phyloP scores from a whole-genome alignment of 2,888 invertebrate species.

The Apantesis nais region DNA sequence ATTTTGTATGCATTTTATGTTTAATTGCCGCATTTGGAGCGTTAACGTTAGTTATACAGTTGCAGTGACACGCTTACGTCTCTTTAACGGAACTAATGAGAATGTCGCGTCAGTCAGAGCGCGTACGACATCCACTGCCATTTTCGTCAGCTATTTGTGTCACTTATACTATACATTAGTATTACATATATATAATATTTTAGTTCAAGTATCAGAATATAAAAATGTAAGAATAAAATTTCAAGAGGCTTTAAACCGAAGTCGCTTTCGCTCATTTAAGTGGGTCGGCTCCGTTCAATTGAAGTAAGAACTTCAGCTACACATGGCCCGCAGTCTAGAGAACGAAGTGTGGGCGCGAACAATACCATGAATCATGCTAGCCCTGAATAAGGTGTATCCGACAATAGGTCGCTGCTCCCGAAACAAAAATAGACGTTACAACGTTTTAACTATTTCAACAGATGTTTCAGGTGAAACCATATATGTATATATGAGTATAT shows the following conservation, averaged over 20 bases:
- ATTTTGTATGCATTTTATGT: conserved; percentile 34
- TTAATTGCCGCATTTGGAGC: conserved; percentile 46
- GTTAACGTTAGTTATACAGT: conserved; percentile 46
- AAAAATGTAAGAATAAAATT: conserved; percentile 34
- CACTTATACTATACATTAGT: conserved; percentile 34
- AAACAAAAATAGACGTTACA: conserved; percentile 70
- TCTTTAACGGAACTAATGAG: conserved; percentile 70
- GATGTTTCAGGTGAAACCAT: conserved; percentile 55
- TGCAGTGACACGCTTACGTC: conserved; percentile 62
- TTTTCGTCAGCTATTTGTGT: conserved; percentile 62
- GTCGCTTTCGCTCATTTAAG: conserved; percentile 59
- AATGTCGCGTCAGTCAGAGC: conserved; percentile 53
- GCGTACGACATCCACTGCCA: conserved; percentile 48
- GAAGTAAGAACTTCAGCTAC: conserved; percentile 52
- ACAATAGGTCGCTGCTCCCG: conserved; percentile 73
- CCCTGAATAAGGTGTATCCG: conserved; percentile 71
- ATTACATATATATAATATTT: not conserved
- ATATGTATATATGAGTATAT: conserved; percentile 21
- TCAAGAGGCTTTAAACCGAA: conserved; percentile 50
- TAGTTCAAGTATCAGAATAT: conserved; percentile 12
- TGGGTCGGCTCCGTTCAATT: conserved; percentile 51
- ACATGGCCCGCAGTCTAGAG: conserved; percentile 55
- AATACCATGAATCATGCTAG: conserved; percentile 74
- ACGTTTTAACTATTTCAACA: conserved; percentile 59
- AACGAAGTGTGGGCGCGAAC: conserved; percentile 68